Conservation (phyloP, 2,113 vertebrate genomes). For the Alectura lathami region DNA sequence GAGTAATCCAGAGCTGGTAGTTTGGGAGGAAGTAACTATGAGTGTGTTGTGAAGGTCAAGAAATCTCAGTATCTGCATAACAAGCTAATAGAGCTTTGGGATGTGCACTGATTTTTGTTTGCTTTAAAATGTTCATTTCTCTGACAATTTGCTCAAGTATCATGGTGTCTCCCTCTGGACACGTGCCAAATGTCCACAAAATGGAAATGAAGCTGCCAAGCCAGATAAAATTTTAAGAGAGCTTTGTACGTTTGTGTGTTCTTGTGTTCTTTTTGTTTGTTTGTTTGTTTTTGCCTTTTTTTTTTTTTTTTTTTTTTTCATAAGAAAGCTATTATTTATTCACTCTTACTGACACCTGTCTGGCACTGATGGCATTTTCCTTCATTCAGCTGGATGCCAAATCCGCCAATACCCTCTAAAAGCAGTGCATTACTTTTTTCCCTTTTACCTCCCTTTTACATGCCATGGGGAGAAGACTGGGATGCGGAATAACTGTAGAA, state of each 20-base stretch:
- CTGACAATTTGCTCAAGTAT: slow-evolving; percentile 49
- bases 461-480: slow-evolving; percentile 42
- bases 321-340: slow-evolving; percentile 64
- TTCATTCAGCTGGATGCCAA: slow-evolving; percentile 56
- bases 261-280: too few species aligned
- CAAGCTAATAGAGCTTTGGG: slow-evolving; percentile 56
- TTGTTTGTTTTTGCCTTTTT: too few species aligned
- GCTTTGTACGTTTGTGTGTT: too few species aligned
- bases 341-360: slow-evolving; percentile 61
- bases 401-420: slow-evolving; percentile 47
- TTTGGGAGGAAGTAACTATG: slow-evolving; percentile 41
- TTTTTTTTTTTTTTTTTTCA: slow-evolving; percentile 61
- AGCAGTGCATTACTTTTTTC: slow-evolving; percentile 41
- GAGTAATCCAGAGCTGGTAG: slow-evolving; percentile 13
- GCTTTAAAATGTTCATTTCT: slow-evolving; percentile 60
- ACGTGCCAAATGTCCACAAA: slow-evolving; percentile 57
- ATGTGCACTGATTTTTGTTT: slow-evolving; percentile 56
- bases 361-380: slow-evolving; percentile 51
- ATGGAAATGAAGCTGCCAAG: slow-evolving; percentile 68
- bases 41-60: slow-evolving; percentile 30
- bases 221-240: slow-evolving; percentile 59
- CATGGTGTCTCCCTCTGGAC: slow-evolving; percentile 45
- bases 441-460: not conserved
- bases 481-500: slow-evolving; percentile 63
- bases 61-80: slow-evolving; percentile 35